Evolutionary conservation across 1,140 invertebrate species (phyloP).

Genomic region (Melipona quadrifasciata): DNA sequence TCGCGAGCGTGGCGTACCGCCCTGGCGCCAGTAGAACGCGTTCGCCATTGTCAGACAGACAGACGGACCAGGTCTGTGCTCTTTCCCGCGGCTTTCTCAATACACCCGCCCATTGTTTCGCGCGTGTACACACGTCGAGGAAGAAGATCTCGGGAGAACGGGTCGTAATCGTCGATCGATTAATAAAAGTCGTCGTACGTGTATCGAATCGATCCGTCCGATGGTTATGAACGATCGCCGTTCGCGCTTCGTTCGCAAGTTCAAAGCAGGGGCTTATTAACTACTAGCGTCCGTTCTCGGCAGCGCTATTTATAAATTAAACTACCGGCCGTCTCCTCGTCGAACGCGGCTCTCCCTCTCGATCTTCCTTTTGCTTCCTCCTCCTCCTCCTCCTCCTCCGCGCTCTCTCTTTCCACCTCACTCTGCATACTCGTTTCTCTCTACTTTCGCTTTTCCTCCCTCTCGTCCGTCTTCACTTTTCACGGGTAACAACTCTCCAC

Average conservation of each 20-base stretch:
- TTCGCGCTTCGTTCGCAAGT: conserved; percentile 23
- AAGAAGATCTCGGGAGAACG: no score
- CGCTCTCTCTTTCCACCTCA: neutral
- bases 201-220: conserved; percentile 13
- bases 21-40: neutral
- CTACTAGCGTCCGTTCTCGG: conserved; percentile 72
- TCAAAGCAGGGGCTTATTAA: conserved; percentile 72
- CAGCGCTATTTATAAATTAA: conserved; percentile 76
- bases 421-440: neutral
- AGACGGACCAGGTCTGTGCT: neutral
- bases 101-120: conserved; percentile 3
- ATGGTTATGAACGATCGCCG: conserved; percentile 10
- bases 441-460: conserved; percentile 10
- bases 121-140: neutral
- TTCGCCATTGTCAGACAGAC: conserved; percentile 8
- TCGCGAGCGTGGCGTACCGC: neutral
- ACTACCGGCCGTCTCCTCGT: conserved; percentile 67
- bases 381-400: neutral
- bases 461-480: conserved; percentile 9
- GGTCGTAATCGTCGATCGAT: neutral
- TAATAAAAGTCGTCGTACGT: conserved; percentile 3
- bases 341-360: conserved; percentile 29
- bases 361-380: neutral
- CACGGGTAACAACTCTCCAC: neutral
- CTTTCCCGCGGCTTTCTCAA: neutral